Evolutionary conservation across 2,797 vertebrate genomes (phyloP).

Genomic region (Syndactyla subalaris): DNA sequence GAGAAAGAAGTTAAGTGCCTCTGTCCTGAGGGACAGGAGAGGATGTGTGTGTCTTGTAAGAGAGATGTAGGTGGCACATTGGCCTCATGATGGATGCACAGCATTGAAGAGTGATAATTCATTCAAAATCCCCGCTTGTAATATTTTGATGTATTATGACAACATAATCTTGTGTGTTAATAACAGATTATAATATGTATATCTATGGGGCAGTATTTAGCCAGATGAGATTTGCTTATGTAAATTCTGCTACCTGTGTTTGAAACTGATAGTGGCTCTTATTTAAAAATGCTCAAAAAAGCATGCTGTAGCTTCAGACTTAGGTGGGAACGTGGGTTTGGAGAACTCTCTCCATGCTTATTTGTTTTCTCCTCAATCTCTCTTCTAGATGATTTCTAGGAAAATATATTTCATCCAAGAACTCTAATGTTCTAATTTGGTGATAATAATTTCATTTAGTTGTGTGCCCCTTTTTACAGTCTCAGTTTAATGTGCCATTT

Average conservation of each 20-base stretch:
- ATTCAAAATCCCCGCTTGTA: not conserved
- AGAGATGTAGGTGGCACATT: not conserved
- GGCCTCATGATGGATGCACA: not conserved
- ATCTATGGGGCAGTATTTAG: constrained; percentile 18
- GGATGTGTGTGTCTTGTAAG: not conserved
- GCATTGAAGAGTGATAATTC: not conserved
- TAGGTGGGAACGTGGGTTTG: not conserved
- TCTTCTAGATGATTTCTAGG: not conserved
- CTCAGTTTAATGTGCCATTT: not conserved
- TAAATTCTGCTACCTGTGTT: constrained; percentile 20
- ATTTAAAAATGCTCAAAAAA: not conserved
- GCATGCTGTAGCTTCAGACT: not conserved
- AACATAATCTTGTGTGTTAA: constrained; percentile 2
- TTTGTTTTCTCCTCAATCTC: not conserved
- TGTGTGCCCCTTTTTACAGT: not conserved
- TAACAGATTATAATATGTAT: not conserved
- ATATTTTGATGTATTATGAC: not conserved
- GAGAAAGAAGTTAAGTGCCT: not conserved
- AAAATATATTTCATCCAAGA: not conserved
- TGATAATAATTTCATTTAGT: not conserved
- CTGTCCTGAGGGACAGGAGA: not conserved
- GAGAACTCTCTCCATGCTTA: not conserved
- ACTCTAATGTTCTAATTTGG: not conserved
- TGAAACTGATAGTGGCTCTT: constrained; percentile 1
- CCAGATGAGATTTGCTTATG: not conserved